Conservation (phyloP, 2,888 invertebrate species). For the Phaonia tiefii region DNA sequence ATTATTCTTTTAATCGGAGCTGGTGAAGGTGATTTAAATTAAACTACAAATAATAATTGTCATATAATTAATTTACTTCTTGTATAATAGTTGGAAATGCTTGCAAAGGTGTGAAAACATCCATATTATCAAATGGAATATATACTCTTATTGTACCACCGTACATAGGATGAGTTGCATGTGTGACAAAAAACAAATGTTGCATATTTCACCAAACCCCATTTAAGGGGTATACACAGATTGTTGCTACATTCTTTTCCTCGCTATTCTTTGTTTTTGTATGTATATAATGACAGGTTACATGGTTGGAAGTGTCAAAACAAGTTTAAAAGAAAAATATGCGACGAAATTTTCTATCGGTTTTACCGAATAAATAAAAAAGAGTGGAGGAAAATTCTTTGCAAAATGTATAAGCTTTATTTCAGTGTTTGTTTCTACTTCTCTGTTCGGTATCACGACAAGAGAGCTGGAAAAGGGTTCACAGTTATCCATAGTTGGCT, state of each 20-base stretch:
- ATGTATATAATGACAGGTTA: constrained; percentile 57
- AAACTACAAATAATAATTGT: no score
- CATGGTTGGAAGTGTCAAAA: constrained; percentile 64
- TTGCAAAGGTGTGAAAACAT: no score
- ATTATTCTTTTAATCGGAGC: no score
- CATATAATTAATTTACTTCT: no score
- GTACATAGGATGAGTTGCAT: constrained; percentile 5
- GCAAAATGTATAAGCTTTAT: constrained; percentile 28
- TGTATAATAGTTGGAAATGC: no score
- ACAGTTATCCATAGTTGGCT: neutral
- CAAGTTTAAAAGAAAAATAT: constrained; percentile 45
- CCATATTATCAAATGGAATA: no score
- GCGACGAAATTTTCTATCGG: neutral
- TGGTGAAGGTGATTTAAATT: no score
- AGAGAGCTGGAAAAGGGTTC: neutral
- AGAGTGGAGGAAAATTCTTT: neutral
- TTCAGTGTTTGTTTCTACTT: constrained; percentile 26
- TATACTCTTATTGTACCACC: neutral
- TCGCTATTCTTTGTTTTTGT: constrained; percentile 13
- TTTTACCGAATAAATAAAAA: constrained; percentile 7
- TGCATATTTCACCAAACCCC: constrained; percentile 36
- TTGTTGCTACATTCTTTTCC: neutral
- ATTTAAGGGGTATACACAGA: constrained; percentile 2
- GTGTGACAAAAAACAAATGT: constrained; percentile 60
- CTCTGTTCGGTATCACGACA: constrained; percentile 1